A percentile compares a stretch with the other conserved stretches of the same genome.
Conservation (phyloP, 2,888 invertebrate species). For the Drosophila mercatorum region DNA sequence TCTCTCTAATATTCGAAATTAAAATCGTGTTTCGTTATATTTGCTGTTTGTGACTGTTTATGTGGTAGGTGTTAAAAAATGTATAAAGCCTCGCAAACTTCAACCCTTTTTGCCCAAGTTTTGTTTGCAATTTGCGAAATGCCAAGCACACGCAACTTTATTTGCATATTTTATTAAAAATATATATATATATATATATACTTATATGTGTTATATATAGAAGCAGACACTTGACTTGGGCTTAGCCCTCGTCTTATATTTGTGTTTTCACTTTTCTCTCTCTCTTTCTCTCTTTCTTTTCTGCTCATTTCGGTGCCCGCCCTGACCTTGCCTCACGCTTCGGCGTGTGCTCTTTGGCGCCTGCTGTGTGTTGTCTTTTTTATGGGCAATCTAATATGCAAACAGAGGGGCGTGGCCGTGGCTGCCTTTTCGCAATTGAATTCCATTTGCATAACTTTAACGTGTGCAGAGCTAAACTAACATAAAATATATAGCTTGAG, state of each 20-base stretch:
- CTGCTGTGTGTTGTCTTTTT: slow-evolving; percentile 60
- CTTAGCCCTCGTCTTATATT: slow-evolving; percentile 37
- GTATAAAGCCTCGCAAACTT: slow-evolving; percentile 43
- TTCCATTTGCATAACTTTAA: slow-evolving; percentile 72
- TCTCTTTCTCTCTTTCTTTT: neutral
- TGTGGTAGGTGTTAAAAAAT: slow-evolving; percentile 50
- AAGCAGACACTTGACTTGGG: slow-evolving; percentile 64
- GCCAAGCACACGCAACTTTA: slow-evolving; percentile 58
- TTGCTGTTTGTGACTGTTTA: slow-evolving; percentile 29
- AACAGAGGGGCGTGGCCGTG: slow-evolving; percentile 52
- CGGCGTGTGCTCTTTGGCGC: slow-evolving; percentile 16
- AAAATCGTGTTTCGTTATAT: slow-evolving; percentile 42
- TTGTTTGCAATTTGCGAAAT: slow-evolving; percentile 64
- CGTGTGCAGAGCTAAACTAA: slow-evolving; percentile 49
- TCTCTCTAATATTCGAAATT: slow-evolving; percentile 56
- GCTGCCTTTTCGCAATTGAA: slow-evolving; percentile 57
- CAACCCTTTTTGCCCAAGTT: slow-evolving; percentile 58
- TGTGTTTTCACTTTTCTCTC: slow-evolving; percentile 9
- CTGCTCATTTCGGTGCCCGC: slow-evolving; percentile 3
- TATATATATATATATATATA: slow-evolving; percentile 15
- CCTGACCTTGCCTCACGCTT: slow-evolving; percentile 40
- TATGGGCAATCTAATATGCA: slow-evolving; percentile 78
- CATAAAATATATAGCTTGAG: slow-evolving; percentile 51
- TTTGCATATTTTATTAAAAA: slow-evolving; percentile 76
- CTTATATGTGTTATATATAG: slow-evolving; percentile 29